Conservation (phyloP, 2,113 vertebrate species). For the Clarias gariepinus region DNA sequence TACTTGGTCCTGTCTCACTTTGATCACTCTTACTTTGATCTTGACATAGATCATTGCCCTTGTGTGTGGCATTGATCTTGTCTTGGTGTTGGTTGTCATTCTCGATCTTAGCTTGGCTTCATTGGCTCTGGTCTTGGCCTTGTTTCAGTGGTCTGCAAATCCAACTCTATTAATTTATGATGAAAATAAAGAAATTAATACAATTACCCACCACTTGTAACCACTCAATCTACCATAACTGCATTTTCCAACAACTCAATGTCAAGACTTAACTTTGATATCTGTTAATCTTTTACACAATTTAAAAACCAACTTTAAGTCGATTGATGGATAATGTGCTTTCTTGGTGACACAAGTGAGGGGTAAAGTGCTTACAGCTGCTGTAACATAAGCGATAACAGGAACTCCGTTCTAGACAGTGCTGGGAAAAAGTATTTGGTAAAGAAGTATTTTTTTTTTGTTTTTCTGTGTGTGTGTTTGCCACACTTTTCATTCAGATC, state of each 20-base stretch:
- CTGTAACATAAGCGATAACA: background rate
- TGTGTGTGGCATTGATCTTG: too few relatives aligned
- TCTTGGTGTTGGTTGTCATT: too few relatives aligned
- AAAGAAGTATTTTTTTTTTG: too few relatives aligned
- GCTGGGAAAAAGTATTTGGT: too few relatives aligned
- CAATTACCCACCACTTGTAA: background rate
- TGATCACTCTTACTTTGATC: too few relatives aligned
- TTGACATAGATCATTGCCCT: background rate
- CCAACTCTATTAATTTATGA: background rate
- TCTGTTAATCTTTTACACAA: background rate
- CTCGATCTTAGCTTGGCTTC: background rate
- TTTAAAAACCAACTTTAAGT: too few relatives aligned
- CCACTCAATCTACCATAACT: background rate
- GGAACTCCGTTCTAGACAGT: background rate
- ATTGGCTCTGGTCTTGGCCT: background rate
- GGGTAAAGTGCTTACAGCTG: background rate
- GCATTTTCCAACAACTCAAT: background rate
- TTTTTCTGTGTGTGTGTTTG: too few relatives aligned
- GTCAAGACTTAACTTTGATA: background rate
- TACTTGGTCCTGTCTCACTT: background rate
- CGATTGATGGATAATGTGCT: background rate
- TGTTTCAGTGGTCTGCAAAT: background rate
- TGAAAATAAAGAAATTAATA: background rate
- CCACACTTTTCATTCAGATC: too few relatives aligned
- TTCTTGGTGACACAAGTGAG: background rate